phyloP scores from a whole-genome alignment of 2,113 vertebrate genomes.

The Phalacrocorax pelagicus region DNA sequence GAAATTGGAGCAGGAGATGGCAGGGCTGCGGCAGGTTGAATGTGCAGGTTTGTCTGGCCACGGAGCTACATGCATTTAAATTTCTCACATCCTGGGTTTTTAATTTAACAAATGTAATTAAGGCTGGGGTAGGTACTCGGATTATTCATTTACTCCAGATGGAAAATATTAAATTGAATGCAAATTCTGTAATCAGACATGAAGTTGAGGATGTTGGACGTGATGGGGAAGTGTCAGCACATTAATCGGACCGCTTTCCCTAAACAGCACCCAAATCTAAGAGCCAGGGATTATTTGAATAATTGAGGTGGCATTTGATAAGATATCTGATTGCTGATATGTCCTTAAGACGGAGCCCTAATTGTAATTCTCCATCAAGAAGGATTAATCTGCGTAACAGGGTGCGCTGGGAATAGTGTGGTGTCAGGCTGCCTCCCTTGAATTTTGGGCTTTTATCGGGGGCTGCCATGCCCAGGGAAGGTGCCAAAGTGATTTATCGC shows the following conservation, averaged over 20 bases:
- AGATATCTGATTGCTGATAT: conserved; percentile 33
- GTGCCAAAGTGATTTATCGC: not conserved
- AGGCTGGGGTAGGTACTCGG: conserved; percentile 46
- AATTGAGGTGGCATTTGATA: conserved; percentile 48
- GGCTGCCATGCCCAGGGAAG: not conserved
- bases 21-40: not conserved
- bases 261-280: conserved; percentile 32
- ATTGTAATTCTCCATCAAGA: conserved; percentile 37
- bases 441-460: not conserved
- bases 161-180: conserved; percentile 59
- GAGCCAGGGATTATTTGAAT: conserved; percentile 47
- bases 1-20: conserved; percentile 8
- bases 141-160: conserved; percentile 70
- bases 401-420: not conserved
- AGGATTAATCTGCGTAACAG: not conserved
- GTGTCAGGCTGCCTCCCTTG: not conserved
- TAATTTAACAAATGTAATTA: conserved; percentile 67
- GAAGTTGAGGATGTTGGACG: conserved; percentile 42
- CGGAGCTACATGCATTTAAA: conserved; percentile 24
- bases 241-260: conserved; percentile 16
- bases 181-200: conserved; percentile 41
- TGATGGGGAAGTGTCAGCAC: conserved; percentile 43
- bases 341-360: conserved; percentile 16
- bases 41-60: not conserved
- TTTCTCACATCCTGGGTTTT: conserved; percentile 57